A percentile compares a stretch with the other conserved stretches of the same genome.
phyloP scores from a whole-genome alignment of 2,888 invertebrate genomes.

The Boloria selene region DNA sequence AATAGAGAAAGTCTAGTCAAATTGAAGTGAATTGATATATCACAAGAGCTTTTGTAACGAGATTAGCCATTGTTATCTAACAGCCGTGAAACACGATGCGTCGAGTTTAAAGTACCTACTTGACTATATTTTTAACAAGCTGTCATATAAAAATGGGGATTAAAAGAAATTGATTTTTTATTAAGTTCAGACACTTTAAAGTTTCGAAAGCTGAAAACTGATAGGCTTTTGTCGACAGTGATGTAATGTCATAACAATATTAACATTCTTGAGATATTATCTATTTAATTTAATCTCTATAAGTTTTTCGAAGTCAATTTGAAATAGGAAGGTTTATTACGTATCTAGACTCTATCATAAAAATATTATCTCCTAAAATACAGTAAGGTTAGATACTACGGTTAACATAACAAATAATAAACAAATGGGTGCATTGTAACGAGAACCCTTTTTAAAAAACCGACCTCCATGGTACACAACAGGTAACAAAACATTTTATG shows the following conservation, averaged over 20 bases:
- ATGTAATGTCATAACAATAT: slow-evolving; percentile 17
- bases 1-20: slow-evolving; percentile 23
- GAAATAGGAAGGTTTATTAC: no score
- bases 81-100: slow-evolving; percentile 19
- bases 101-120: slow-evolving; percentile 17
- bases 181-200: slow-evolving; percentile 21
- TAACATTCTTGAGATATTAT: neutral
- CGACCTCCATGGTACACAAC: no score
- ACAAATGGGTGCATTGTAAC: no score
- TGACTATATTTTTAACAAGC: slow-evolving; percentile 16
- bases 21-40: slow-evolving; percentile 28
- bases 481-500: no score
- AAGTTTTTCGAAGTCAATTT: no score
- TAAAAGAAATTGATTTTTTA: slow-evolving; percentile 19
- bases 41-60: slow-evolving; percentile 19
- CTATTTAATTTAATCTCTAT: no score
- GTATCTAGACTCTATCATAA: no score
- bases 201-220: slow-evolving; percentile 14
- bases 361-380: no score
- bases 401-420: no score
- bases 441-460: no score
- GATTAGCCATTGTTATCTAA: slow-evolving; percentile 26
- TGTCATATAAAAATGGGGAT: slow-evolving; percentile 18
- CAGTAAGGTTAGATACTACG: no score
- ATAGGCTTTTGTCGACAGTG: slow-evolving; percentile 8